Conservation (phyloP, 2,113 vertebrate genomes). For the Chionis minor region DNA sequence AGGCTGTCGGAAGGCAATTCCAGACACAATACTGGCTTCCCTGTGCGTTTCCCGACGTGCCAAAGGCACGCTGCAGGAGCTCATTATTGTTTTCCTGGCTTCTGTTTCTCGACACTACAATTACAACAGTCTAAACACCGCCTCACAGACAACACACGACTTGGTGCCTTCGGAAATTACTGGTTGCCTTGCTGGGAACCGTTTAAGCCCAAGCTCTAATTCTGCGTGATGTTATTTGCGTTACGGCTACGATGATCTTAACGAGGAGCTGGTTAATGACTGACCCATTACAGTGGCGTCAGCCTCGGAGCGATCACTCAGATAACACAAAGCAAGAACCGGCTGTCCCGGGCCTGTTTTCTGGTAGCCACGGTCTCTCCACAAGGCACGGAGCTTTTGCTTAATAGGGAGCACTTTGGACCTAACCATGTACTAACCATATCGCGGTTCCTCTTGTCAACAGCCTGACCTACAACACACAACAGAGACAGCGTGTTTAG, state of each 20-base stretch:
- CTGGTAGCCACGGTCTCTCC: neutral
- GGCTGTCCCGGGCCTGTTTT: neutral
- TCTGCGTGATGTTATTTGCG: rapidly evolving
- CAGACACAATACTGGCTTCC: too few species aligned
- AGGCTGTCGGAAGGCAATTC: neutral
- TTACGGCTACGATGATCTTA: rapidly evolving
- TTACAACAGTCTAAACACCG: neutral
- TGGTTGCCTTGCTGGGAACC: neutral
- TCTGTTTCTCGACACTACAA: neutral
- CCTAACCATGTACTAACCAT: conserved; percentile 56
- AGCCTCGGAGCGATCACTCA: rapidly evolving
- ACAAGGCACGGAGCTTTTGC: neutral
- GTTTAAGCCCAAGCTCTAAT: neutral
- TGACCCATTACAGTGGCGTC: rapidly evolving
- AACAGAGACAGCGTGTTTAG: neutral
- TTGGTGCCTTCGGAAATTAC: neutral
- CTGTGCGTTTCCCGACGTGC: rapidly evolving
- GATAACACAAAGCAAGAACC: neutral
- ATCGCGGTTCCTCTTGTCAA: neutral
- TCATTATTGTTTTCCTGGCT: rapidly evolving
- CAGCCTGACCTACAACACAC: neutral
- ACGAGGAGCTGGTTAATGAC: neutral
- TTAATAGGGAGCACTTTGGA: neutral
- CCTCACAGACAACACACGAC: rapidly evolving
- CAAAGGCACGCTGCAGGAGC: rapidly evolving